These are phyloP conservation scores for Melitaea athalia DNA, from an alignment of 2,888 invertebrate species.

Conservation along the genomic window DNA sequence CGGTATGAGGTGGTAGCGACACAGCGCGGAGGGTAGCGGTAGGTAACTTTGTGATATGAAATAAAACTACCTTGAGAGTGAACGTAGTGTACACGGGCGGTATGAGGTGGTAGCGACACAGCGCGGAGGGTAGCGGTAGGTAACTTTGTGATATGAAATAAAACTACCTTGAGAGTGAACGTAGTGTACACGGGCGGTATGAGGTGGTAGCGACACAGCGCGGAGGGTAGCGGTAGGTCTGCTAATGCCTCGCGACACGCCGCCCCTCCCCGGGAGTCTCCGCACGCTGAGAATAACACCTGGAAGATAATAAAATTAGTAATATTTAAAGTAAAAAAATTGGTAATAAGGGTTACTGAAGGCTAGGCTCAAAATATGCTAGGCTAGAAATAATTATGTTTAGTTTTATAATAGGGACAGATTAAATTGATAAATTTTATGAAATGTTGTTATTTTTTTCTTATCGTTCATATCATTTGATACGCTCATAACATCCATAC, in stretches of 20 bases:
- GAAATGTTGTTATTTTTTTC: too few species aligned
- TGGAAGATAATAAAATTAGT: conserved; percentile 48
- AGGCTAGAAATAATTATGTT: too few species aligned
- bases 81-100: too few species aligned
- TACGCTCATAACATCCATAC: too few species aligned
- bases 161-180: conserved; percentile 86
- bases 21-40: too few species aligned
- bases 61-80: conserved; percentile 75
- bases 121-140: neutral
- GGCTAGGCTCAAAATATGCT: too few species aligned
- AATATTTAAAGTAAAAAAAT: neutral
- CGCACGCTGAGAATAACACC: conserved; percentile 91
- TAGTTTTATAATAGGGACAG: too few species aligned
- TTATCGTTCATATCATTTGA: too few species aligned
- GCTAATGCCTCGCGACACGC: conserved; percentile 88
- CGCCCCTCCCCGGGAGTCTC: conserved; percentile 86
- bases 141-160: neutral
- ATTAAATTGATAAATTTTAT: too few species aligned
- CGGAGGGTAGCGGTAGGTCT: conserved; percentile 83
- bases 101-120: too few species aligned
- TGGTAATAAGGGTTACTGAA: neutral
- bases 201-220: conserved; percentile 87
- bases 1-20: too few species aligned
- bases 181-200: conserved; percentile 84
- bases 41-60: too few species aligned